Conservation (phyloP, 2,888 invertebrate genomes). For the Parasteatoda lunata region DNA sequence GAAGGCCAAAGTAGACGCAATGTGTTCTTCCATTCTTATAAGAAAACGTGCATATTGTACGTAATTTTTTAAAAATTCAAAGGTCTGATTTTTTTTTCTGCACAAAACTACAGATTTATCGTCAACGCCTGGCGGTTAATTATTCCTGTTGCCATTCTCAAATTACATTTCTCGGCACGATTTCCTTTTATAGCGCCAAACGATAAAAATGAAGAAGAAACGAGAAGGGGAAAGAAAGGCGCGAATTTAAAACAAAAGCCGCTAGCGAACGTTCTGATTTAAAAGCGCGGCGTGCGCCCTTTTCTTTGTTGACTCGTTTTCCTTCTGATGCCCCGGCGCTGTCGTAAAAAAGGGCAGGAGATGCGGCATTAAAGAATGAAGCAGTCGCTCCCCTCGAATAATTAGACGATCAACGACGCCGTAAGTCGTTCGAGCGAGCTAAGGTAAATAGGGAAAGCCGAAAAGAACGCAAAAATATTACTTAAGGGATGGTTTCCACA, state of each 20-base stretch:
- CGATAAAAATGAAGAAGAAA: constrained; percentile 1
- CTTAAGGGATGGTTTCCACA: background rate
- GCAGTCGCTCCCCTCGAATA: constrained; percentile 16
- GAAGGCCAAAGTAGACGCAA: too few relatives aligned
- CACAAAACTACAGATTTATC: too few relatives aligned
- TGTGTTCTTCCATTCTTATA: too few relatives aligned
- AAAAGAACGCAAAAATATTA: constrained; percentile 4
- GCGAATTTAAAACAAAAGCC: constrained; percentile 2
- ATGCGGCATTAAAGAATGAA: background rate
- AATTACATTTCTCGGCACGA: constrained; percentile 23
- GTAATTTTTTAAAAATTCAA: too few relatives aligned
- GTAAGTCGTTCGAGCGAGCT: background rate
- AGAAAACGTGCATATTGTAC: too few relatives aligned
- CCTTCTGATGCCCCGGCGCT: constrained; percentile 12
- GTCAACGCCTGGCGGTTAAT: background rate
- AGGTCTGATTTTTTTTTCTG: too few relatives aligned
- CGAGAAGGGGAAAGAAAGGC: background rate
- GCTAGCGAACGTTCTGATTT: background rate
- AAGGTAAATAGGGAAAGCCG: constrained; percentile 9
- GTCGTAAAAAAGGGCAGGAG: constrained; percentile 36
- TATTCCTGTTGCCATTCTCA: background rate
- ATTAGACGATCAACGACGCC: constrained; percentile 23
- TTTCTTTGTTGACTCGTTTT: constrained; percentile 29
- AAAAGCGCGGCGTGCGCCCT: constrained; percentile 12
- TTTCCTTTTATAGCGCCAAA: constrained; percentile 47